These are phyloP conservation scores for Phania funesta DNA, from an alignment of 2,888 invertebrate species.

Conservation along the genomic window DNA sequence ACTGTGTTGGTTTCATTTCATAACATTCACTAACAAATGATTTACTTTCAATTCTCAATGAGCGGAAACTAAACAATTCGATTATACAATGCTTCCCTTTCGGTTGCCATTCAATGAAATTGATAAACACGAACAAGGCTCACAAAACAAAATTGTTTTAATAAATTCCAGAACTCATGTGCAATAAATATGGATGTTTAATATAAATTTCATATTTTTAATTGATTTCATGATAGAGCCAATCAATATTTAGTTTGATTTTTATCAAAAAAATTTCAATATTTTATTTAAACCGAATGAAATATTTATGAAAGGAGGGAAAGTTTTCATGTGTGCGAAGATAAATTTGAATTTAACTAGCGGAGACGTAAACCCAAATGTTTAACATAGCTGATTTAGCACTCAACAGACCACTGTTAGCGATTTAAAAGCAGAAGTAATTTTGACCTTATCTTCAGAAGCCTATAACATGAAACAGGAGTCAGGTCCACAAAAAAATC, in stretches of 20 bases:
- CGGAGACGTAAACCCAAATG: too few relatives aligned
- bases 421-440: too few relatives aligned
- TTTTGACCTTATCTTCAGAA: too few relatives aligned
- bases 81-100: constrained; percentile 3
- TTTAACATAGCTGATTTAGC: too few relatives aligned
- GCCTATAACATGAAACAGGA: too few relatives aligned
- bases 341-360: too few relatives aligned
- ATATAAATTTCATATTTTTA: neutral
- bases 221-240: neutral
- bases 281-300: neutral
- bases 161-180: constrained; percentile 25
- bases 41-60: constrained; percentile 20
- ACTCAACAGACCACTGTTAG: too few relatives aligned
- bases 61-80: constrained; percentile 14
- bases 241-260: neutral
- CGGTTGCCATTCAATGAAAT: constrained; percentile 31
- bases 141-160: neutral
- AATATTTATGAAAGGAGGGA: neutral
- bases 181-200: neutral
- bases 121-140: constrained; percentile 20
- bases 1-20: constrained; percentile 1
- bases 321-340: too few relatives aligned
- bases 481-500: too few relatives aligned
- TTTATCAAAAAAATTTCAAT: neutral
- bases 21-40: neutral